Conservation (phyloP, 2,113 vertebrate species). For the Cynopterus brachyotis region DNA sequence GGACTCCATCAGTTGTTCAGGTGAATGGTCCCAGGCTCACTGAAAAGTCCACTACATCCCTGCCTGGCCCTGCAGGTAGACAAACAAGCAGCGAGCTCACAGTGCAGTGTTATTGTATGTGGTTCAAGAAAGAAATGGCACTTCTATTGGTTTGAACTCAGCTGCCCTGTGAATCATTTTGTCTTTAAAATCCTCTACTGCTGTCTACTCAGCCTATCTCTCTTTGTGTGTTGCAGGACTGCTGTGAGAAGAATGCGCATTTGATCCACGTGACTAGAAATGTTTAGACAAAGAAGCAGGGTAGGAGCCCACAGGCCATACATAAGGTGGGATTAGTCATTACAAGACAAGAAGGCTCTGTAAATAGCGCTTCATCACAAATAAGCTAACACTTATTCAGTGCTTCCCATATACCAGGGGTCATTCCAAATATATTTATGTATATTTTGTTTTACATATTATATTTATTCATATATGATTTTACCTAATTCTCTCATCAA, state of each 20-base stretch:
- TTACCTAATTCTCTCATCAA: neutral
- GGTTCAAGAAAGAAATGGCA: slow-evolving; percentile 68
- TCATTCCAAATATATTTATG: neutral
- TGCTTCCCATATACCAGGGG: neutral
- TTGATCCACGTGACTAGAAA: neutral
- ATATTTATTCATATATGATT: neutral
- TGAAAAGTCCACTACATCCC: slow-evolving; percentile 57
- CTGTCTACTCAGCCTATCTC: slow-evolving; percentile 33
- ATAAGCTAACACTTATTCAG: neutral
- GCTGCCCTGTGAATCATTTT: slow-evolving; percentile 59
- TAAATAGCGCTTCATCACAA: neutral
- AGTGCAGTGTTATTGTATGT: slow-evolving; percentile 49
- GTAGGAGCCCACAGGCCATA: neutral
- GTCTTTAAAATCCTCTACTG: slow-evolving; percentile 64
- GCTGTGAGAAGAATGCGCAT: neutral
- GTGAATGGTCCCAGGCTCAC: slow-evolving; percentile 65
- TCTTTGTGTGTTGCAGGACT: neutral
- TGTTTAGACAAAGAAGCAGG: neutral
- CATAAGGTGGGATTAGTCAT: neutral
- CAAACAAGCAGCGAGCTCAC: slow-evolving; percentile 49
- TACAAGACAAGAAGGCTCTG: neutral
- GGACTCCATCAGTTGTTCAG: slow-evolving; percentile 65
- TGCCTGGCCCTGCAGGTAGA: slow-evolving; percentile 60
- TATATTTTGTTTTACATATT: neutral
- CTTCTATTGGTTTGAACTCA: slow-evolving; percentile 65